A percentile compares a stretch with the other conserved stretches of the same genome.
These are phyloP conservation scores for Thalpophila matura DNA, from an alignment of 2,888 invertebrate species.

Conservation along the genomic window DNA sequence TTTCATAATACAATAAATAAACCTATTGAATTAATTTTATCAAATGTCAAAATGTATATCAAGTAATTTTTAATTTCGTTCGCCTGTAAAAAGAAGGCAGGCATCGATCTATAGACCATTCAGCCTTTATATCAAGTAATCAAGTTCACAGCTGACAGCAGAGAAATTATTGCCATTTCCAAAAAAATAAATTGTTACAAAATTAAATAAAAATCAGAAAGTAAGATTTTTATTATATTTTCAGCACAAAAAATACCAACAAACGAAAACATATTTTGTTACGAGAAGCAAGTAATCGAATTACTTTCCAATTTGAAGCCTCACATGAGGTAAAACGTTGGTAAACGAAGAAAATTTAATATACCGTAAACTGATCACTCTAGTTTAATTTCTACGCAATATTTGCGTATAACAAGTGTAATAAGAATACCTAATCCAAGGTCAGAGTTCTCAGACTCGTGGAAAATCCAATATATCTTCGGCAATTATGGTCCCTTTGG, in stretches of 20 bases:
- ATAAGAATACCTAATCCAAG: constrained; percentile 17
- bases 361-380: constrained; percentile 15
- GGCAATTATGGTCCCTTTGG: constrained; percentile 22
- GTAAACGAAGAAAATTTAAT: constrained; percentile 28
- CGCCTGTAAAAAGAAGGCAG: no score
- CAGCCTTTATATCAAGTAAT: no score
- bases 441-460: constrained; percentile 15
- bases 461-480: constrained; percentile 33
- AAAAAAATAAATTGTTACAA: no score
- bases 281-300: constrained; percentile 15
- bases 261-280: background rate
- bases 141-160: no score
- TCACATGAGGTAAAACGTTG: constrained; percentile 22
- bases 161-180: no score
- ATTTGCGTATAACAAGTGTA: constrained; percentile 10
- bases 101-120: no score
- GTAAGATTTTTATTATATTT: background rate
- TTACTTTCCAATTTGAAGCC: constrained; percentile 45
- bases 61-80: no score
- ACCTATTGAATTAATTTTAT: no score
- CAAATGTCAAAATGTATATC: no score
- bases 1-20: no score
- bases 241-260: background rate
- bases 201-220: no score
- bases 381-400: constrained; percentile 8